phyloP scores from a whole-genome alignment of 2,113 vertebrate genomes.

The Hippocampus guttulatus region DNA sequence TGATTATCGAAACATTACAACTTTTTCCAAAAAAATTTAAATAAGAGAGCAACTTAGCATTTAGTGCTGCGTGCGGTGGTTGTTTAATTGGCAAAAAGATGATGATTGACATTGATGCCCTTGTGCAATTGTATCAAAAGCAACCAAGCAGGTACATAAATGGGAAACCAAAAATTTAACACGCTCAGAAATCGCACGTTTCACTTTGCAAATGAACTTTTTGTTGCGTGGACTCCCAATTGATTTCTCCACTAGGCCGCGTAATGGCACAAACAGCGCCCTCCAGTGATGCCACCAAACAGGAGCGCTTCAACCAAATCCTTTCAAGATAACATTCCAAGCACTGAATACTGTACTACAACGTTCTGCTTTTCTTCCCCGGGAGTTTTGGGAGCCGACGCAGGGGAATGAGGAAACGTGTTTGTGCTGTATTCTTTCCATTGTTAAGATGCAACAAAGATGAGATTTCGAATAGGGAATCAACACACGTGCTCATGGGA shows the following conservation, averaged over 20 bases:
- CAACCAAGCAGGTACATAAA: too few relatives aligned
- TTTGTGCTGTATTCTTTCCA: slow-evolving; percentile 30
- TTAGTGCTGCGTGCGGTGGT: neutral
- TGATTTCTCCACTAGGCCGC: neutral
- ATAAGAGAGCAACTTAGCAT: neutral
- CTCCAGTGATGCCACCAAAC: neutral
- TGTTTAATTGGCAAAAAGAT: neutral
- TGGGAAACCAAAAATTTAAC: neutral
- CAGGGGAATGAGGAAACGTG: slow-evolving; percentile 18
- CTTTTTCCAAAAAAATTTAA: too few relatives aligned
- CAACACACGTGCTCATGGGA: slow-evolving; percentile 12
- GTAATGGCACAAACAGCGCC: neutral
- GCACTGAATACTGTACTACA: neutral
- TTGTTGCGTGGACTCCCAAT: neutral
- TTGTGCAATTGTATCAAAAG: too few relatives aligned
- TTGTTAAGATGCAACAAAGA: slow-evolving; percentile 23
- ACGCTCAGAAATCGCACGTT: neutral
- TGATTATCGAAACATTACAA: too few relatives aligned
- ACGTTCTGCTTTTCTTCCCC: slow-evolving; percentile 8
- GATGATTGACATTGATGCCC: neutral
- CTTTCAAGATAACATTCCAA: neutral
- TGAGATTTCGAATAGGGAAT: slow-evolving; percentile 30
- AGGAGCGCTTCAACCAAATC: neutral
- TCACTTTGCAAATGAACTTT: neutral
- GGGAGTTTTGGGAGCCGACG: slow-evolving; percentile 10